Evolutionary conservation across 2,797 vertebrate genomes (phyloP), one percentile per base, ranked within the genome.

Genomic region (Sebastes melanostomus): DNA sequence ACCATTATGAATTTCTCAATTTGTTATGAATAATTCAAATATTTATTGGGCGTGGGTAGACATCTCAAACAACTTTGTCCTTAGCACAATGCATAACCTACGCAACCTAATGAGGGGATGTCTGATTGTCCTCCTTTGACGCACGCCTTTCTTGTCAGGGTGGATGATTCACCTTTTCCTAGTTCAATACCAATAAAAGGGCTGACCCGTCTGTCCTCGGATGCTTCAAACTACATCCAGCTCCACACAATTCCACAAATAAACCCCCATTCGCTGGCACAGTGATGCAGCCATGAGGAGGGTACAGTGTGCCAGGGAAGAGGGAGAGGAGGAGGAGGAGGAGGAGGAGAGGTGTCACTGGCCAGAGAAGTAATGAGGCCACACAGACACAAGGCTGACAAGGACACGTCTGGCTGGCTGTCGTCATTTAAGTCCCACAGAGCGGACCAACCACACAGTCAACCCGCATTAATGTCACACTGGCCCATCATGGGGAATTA

Each of bases 381-480:
- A 91, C 91, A 89, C 87, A 93, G 86, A 94, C 90, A 84, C 75
- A 59, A 66, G 65, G 78, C 88, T 95, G 94, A 95, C 95, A 96
- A 95, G 95, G 94, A 95, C 94, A 90, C 82, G 93, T 92, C 94
- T 93, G 92, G 89, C 86, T 92, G 80, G 83, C 91, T 92, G 93
- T 92, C 91, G 86, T 94, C 92, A 90, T 93, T 95, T 93, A 93
- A 92, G 94, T 94, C 93, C 93, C 92, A 91, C 77, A 72, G 93
- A 93, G 92, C 72, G 71, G 85, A 90, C 89, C 88, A 80, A 80
- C 84, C 85, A 83, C 91, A 86, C 87, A 92, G 93, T 94, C 94
- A 91, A 75, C 87, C 79, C 69, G 83, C 90, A 94, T 95, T 95
- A 95, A 91, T 90, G 93, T 95, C 94, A 94, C 90, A 79, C 85